Evolutionary conservation across 2,797 vertebrate species (phyloP), one percentile per base, ranked within the genome.

Genomic region (Nannoperca australis): DNA sequence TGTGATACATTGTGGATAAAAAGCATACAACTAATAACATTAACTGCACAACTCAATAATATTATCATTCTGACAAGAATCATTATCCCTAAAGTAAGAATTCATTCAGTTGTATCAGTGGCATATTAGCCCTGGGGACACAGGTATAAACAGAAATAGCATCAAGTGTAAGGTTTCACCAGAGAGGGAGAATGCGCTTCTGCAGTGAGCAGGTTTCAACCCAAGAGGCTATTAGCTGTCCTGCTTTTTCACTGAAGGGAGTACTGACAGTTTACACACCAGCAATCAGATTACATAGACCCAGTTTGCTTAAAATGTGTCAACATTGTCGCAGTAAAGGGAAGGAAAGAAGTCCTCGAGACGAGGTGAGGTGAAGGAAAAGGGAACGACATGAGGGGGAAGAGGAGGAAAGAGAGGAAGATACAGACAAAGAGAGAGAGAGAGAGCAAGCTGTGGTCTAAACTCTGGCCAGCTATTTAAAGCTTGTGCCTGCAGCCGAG

Each of bases 391-490:
- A 11, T 7, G 18, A 47, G 66, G 12, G 54, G 36, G 44, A 42
- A 40, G 61, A 50, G 62, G 27, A 38, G 61, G 47, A n/a, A 0
- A 71, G 27, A 18, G 34, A 81, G 72, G 12, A 30, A 81, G 72
- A 70, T 5, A 45, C 11, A 83, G 70, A 85, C 45, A 78, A 72
- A 79, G 75, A 10, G 36, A 77, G 76, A 77, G 76, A 15, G 70
- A 73, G 79, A 70, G 82, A 68, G 58, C 0, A 71, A 68, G 86
- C 59, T 70, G 81, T 64, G 86, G 82, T 83, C 86, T 84, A 73
- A 79, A 89, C 89, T 87, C 79, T 70, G 83, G 76, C 53, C 83
- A 73, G 90, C 87, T 90, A 93, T 91, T 93, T 91, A 88, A 93
- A 94, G 89, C 81, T 55, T 11, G 58, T 66, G 89, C 86, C 91